phyloP scores from a whole-genome alignment of 2,888 invertebrate species.

The Sinotaia quadrata region DNA sequence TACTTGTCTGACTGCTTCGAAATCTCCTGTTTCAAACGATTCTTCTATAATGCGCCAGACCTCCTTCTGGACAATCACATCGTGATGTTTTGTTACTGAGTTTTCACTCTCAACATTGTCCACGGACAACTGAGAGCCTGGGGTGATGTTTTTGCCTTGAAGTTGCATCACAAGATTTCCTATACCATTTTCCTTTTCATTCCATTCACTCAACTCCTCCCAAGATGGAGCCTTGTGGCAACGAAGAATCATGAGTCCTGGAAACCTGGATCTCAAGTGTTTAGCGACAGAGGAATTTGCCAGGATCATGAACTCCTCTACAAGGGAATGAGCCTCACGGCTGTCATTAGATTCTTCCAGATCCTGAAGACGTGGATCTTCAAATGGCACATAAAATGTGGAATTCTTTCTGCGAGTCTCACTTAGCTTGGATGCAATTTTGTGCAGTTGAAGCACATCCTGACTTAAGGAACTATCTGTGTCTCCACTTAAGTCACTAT shows the following conservation, averaged over 20 bases:
- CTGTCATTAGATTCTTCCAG: constrained; percentile 12
- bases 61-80: constrained; percentile 33
- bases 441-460: constrained; percentile 30
- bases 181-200: constrained; percentile 12
- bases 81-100: constrained; percentile 17
- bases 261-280: constrained; percentile 24
- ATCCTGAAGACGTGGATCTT: constrained; percentile 22
- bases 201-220: constrained; percentile 11
- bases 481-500: not conserved
- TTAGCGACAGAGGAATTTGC: constrained; percentile 39
- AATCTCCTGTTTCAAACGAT: constrained; percentile 13
- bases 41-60: constrained; percentile 35
- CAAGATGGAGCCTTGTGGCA: constrained; percentile 8
- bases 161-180: constrained; percentile 33
- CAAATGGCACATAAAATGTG: constrained; percentile 31
- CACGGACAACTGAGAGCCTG: constrained; percentile 15
- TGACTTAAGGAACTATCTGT: not conserved
- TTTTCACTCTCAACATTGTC: constrained; percentile 15
- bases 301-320: constrained; percentile 43
- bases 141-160: constrained; percentile 28
- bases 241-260: constrained; percentile 2
- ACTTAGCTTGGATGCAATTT: constrained; percentile 32
- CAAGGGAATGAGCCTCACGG: constrained; percentile 36
- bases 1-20: constrained; percentile 24
- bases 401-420: constrained; percentile 30